These are phyloP conservation scores for Salticus scenicus DNA, from an alignment of 2,888 invertebrate species.

Conservation along the genomic window DNA sequence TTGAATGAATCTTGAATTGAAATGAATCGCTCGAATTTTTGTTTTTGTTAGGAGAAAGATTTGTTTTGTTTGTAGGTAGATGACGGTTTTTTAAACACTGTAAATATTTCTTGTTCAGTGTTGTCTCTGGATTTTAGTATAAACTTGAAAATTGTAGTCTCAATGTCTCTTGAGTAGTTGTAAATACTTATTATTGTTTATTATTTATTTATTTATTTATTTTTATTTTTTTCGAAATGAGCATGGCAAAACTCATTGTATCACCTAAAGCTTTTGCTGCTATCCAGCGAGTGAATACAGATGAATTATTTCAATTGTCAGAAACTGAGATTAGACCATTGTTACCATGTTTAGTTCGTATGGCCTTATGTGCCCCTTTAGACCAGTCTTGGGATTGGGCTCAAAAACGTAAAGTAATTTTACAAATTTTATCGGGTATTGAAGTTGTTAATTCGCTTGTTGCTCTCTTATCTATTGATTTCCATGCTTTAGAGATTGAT, in stretches of 20 bases:
- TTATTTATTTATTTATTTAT: too few relatives aligned
- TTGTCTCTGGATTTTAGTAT: too few relatives aligned
- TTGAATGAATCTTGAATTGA: too few relatives aligned
- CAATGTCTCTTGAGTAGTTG: too few relatives aligned
- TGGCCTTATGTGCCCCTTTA: constrained; percentile 91
- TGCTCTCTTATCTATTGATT: constrained; percentile 93
- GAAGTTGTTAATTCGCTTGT: constrained; percentile 96
- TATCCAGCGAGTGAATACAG: constrained; percentile 63
- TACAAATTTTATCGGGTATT: constrained; percentile 92
- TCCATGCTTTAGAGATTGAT: constrained; percentile 92
- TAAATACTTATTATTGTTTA: too few relatives aligned
- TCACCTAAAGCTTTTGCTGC: constrained; percentile 63
- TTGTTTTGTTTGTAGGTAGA: too few relatives aligned
- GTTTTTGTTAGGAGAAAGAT: too few relatives aligned
- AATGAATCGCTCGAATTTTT: too few relatives aligned
- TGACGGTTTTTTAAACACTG: too few relatives aligned
- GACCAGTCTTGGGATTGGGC: constrained; percentile 90
- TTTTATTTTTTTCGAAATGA: too few relatives aligned
- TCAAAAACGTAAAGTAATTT: constrained; percentile 88
- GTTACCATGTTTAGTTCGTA: constrained; percentile 91
- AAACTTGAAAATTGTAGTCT: too few relatives aligned
- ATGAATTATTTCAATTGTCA: constrained; percentile 73
- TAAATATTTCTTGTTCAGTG: too few relatives aligned
- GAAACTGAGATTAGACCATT: constrained; percentile 90
- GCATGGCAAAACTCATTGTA: constrained; percentile 41